These are phyloP conservation scores for Merluccius polli DNA, from an alignment of 2,797 vertebrate genomes.

Conservation along the genomic window DNA sequence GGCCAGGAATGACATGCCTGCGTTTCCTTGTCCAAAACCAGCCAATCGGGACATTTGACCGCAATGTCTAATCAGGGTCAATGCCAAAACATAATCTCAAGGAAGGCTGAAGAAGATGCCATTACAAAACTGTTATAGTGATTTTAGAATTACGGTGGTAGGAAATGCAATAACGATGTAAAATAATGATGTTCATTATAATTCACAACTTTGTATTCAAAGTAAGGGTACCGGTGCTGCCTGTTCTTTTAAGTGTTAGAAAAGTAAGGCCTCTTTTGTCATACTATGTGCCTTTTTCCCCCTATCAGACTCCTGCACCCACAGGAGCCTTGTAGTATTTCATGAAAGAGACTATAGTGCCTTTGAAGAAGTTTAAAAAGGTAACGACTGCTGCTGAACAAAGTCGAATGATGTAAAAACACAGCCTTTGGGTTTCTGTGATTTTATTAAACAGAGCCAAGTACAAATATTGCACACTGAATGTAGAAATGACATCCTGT, in stretches of 20 bases:
- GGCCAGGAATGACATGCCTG: slow-evolving; percentile 15
- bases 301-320: background rate
- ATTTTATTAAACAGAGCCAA: slow-evolving; percentile 66
- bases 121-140: background rate
- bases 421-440: slow-evolving; percentile 16
- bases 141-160: background rate
- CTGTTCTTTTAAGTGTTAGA: background rate
- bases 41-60: background rate
- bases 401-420: background rate
- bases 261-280: background rate
- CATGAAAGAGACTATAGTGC: slow-evolving; percentile 16
- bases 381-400: background rate
- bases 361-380: slow-evolving; percentile 14
- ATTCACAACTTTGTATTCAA: background rate
- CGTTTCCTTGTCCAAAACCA: background rate
- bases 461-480: slow-evolving; percentile 65
- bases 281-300: slow-evolving; percentile 33
- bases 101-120: background rate
- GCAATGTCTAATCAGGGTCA: background rate
- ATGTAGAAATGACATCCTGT: slow-evolving; percentile 57
- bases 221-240: background rate
- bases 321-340: background rate
- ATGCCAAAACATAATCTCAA: background rate
- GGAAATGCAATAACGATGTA: background rate
- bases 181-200: background rate